Conservation (phyloP, 2,888 invertebrate species). For the Leptinotarsa juncta region DNA sequence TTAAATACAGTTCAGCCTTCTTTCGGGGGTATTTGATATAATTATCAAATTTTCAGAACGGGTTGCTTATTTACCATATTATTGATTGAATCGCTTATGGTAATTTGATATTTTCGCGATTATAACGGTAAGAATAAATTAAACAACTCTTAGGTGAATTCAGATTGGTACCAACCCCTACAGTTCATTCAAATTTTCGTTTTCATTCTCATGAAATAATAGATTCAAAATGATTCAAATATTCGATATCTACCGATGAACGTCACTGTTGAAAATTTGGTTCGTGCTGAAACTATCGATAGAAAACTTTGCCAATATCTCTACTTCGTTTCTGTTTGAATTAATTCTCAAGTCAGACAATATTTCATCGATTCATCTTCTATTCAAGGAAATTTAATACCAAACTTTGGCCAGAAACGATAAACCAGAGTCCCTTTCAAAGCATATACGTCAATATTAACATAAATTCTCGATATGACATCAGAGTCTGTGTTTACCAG, state of each 20-base stretch:
- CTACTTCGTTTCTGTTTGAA: conserved; percentile 9
- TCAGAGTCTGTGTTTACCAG: conserved; percentile 45
- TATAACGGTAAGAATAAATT: too few relatives aligned
- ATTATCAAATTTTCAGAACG: too few relatives aligned
- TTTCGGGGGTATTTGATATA: too few relatives aligned
- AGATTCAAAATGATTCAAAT: too few relatives aligned
- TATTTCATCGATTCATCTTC: conserved; percentile 11
- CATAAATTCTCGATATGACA: conserved; percentile 61
- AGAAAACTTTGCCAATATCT: not conserved
- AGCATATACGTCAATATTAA: conserved; percentile 62
- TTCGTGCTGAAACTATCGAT: not conserved
- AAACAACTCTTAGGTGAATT: too few relatives aligned
- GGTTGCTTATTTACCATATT: too few relatives aligned
- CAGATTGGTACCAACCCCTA: too few relatives aligned
- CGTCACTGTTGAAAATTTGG: not conserved
- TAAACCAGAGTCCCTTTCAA: conserved; percentile 31
- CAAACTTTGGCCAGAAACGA: conserved; percentile 1
- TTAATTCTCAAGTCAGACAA: conserved; percentile 8
- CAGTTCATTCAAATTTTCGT: too few relatives aligned
- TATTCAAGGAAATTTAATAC: conserved; percentile 10
- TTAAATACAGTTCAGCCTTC: too few relatives aligned
- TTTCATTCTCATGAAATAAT: too few relatives aligned
- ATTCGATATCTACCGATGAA: not conserved
- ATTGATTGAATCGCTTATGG: too few relatives aligned
- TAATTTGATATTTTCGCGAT: too few relatives aligned